These are phyloP conservation scores for Cyphomyrmex costatus DNA, from an alignment of 1,140 invertebrate genomes.

Conservation along the genomic window DNA sequence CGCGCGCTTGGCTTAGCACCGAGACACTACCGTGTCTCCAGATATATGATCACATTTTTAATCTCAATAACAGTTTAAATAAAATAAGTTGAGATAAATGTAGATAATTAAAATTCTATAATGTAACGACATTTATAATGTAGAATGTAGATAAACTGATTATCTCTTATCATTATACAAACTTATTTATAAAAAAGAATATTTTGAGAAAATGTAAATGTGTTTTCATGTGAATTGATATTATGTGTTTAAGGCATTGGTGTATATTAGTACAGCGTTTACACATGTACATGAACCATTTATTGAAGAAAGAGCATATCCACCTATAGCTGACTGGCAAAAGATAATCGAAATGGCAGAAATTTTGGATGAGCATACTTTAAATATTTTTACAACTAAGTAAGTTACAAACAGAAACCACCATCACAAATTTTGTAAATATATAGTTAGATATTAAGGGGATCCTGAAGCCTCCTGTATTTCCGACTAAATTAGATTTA, in stretches of 20 bases:
- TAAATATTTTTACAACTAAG: conserved; percentile 91
- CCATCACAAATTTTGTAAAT: too few species aligned
- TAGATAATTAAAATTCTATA: too few species aligned
- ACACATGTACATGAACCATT: conserved; percentile 91
- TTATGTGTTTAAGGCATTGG: conserved; percentile 87
- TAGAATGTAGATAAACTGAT: neutral
- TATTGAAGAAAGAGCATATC: conserved; percentile 94
- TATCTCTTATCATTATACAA: neutral
- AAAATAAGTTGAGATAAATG: too few species aligned
- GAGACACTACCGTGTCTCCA: too few species aligned
- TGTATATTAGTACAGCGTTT: conserved; percentile 95
- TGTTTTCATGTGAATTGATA: neutral
- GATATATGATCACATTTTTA: too few species aligned
- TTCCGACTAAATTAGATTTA: too few species aligned
- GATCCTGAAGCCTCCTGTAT: too few species aligned
- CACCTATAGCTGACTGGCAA: conserved; percentile 94
- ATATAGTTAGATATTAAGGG: too few species aligned
- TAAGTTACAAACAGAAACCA: conserved; percentile 75
- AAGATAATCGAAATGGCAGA: conserved; percentile 94
- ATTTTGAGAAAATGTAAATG: neutral
- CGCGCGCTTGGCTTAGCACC: too few species aligned
- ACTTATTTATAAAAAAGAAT: neutral
- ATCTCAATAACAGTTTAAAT: too few species aligned
- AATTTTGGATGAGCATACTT: conserved; percentile 90
- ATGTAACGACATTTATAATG: neutral